Evolutionary conservation across 1,140 invertebrate species (phyloP), one percentile per base, ranked within the genome.

Genomic region (Drosophila grimshawi): DNA sequence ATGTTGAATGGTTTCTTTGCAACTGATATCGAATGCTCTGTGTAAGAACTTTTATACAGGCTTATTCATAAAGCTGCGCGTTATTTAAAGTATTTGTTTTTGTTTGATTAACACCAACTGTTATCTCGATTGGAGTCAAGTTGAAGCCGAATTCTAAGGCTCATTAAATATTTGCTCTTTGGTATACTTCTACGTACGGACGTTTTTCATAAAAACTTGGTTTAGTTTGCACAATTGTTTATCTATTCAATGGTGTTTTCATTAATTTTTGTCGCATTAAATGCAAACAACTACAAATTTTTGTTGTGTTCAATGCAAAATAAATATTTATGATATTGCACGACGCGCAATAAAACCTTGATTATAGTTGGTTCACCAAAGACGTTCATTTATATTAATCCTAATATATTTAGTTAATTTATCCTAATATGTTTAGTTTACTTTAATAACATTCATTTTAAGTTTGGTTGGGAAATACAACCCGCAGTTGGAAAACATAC

Each of bases 161-260:
- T 11, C 8, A 4, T 27, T 46, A 63, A 71, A 78, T 86, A 69
- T 81, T 85, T 86, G 35, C 30, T 3, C 29, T 52, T 60, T 37
- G 2, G 32, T 30, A 11, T 61, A 33, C 11, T 60, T 61, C 43
- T 32, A 35, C 3, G 7, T 45, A 43, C 57, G 41, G 11, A 37
- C 41, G n/a, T 27, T 4, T 10, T 69, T 63, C 37, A 1, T 7
- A 32, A 48, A 65, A 68, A 73, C 27, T 66, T 19, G 56, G 11
- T 32, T 32, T 27, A 76, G 55, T 83, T 82, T 82, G 66, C 66
- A 82, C 70, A 73, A 53, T 73, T 73, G 70, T 11, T 51, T 27
- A 7, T 46, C 8, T 45, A 41, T 29, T 43, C 10, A 8, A 7
- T 7, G 2, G 29, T 6, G 39, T 33, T 55, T 27, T 27, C 33